These are phyloP conservation scores for Ciconia boyciana DNA, from an alignment of 2,113 vertebrate species.

Conservation along the genomic window DNA sequence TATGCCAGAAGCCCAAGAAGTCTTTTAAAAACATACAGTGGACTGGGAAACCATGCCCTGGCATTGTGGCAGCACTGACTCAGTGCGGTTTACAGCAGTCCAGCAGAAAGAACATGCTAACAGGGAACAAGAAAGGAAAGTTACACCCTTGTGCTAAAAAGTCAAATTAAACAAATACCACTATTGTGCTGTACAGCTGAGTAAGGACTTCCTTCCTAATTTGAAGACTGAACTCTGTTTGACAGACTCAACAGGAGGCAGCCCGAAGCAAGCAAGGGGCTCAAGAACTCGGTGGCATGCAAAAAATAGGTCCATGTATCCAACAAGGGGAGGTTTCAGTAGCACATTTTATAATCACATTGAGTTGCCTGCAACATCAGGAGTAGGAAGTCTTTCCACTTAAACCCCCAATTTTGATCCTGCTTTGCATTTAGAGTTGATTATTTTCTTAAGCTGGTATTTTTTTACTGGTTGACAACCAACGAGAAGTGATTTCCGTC, in stretches of 20 bases:
- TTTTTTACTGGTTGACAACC: not conserved
- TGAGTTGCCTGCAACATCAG: fast-evolving
- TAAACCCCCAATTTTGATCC: not conserved
- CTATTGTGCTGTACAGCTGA: not conserved
- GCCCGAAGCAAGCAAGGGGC: not conserved
- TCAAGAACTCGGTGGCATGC: fast-evolving
- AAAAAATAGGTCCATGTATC: fast-evolving
- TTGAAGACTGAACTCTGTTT: not conserved
- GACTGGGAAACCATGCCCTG: not conserved
- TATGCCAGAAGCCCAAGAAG: not conserved
- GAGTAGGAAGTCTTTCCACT: not conserved
- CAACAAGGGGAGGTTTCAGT: not conserved
- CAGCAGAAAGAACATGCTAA: not conserved
- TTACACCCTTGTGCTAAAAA: not conserved
- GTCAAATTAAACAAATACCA: not conserved
- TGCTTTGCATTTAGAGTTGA: not conserved
- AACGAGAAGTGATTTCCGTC: not conserved
- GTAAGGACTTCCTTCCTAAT: not conserved
- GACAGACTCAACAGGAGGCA: not conserved
- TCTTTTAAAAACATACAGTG: not conserved
- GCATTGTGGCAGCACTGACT: not conserved
- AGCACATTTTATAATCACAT: not conserved
- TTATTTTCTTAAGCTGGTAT: not conserved
- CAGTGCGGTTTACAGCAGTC: fast-evolving
- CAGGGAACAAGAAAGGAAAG: not conserved